A percentile compares a stretch with the other conserved stretches of the same genome.
Evolutionary conservation across 2,113 vertebrate species (phyloP).

Genomic region (Piaya cayana): DNA sequence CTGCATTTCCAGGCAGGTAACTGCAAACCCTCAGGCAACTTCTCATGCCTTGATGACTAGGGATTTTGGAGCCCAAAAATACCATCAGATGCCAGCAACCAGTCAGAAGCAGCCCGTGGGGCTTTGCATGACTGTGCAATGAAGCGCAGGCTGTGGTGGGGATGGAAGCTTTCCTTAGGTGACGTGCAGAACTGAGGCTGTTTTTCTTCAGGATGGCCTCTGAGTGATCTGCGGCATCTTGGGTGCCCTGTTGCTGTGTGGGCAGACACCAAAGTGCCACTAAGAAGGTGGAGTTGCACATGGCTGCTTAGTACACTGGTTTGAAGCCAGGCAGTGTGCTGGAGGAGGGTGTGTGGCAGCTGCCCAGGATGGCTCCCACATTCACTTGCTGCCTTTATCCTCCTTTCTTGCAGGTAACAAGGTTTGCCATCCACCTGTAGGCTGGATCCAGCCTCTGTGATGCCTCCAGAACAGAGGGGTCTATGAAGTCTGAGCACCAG

Average conservation of each 20-base stretch:
- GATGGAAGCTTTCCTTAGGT: not conserved
- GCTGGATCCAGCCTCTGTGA: not conserved
- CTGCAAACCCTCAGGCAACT: not conserved
- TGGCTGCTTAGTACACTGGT: not conserved
- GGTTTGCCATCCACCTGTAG: not conserved
- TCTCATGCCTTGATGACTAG: not conserved
- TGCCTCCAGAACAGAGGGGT: not conserved
- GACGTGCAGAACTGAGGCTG: fast-evolving
- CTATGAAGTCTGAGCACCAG: not conserved
- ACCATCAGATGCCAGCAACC: not conserved
- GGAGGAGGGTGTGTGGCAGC: not conserved
- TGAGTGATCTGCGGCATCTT: not conserved
- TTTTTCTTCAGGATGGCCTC: not conserved
- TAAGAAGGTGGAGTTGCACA: not conserved
- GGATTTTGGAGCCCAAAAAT: not conserved
- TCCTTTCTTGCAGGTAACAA: not conserved
- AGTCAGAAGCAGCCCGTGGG: fast-evolving
- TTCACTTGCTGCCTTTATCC: not conserved
- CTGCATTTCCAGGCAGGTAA: not conserved
- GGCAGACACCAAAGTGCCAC: not conserved
- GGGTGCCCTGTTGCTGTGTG: not conserved
- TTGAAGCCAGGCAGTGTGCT: fast-evolving
- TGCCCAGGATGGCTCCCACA: too few species aligned
- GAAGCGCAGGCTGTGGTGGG: not conserved
- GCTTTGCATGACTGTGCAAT: not conserved